Percentiles rank a stretch among this genome's conserved stretches.
phyloP scores from a whole-genome alignment of 2,797 vertebrate species.

The Trachops cirrhosus region DNA sequence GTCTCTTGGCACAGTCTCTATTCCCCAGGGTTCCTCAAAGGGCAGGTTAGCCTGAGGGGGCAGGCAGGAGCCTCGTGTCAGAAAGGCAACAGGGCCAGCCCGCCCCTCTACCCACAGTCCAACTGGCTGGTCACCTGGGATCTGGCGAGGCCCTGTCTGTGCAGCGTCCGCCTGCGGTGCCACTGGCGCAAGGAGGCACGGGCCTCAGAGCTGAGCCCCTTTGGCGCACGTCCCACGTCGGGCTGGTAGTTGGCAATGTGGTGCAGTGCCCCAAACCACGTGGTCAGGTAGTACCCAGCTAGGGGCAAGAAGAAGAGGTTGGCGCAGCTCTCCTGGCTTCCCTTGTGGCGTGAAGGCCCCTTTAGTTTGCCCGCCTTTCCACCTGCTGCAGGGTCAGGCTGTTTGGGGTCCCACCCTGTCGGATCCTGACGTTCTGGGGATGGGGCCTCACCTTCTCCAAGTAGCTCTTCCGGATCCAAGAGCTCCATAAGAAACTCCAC shows the following conservation, averaged over 20 bases:
- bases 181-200: conserved; percentile 90
- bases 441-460: conserved; percentile 87
- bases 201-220: conserved; percentile 89
- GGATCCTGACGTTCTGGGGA: background rate
- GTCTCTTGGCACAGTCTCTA: background rate
- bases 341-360: too few relatives aligned
- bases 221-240: conserved; percentile 72
- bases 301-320: background rate
- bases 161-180: conserved; percentile 90
- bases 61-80: background rate
- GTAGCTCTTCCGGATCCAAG: conserved; percentile 89
- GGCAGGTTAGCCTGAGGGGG: background rate
- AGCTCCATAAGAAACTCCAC: conserved; percentile 96
- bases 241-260: conserved; percentile 90
- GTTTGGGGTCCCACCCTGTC: background rate
- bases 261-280: conserved; percentile 91
- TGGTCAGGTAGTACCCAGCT: conserved; percentile 95
- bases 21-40: conserved; percentile 48
- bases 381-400: background rate
- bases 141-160: conserved; percentile 78
- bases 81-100: background rate
- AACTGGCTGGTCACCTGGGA: conserved; percentile 8
- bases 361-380: background rate
- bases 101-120: background rate
- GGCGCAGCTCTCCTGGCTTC: background rate